Conservation (phyloP, 2,113 vertebrate genomes). For the Lanius ludovicianus region DNA sequence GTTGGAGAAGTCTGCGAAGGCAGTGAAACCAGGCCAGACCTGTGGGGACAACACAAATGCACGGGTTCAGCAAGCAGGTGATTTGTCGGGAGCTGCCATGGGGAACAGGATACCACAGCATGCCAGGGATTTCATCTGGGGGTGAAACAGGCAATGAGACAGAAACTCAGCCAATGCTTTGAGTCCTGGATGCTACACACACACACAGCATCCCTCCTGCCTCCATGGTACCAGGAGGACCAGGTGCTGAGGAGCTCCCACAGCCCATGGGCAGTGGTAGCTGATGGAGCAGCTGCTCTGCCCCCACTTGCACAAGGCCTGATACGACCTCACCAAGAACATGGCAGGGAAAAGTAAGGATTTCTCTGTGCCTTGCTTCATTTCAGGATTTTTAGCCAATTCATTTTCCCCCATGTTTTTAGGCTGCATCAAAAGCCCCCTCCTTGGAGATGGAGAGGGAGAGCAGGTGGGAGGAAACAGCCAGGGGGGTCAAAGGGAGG, state of each 20-base stretch:
- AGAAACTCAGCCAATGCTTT: not conserved
- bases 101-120: not conserved
- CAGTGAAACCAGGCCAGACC: constrained; percentile 89
- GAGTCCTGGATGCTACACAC: rapidly evolving
- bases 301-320: not conserved
- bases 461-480: not conserved
- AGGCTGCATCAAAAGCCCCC: not conserved
- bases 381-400: not conserved
- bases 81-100: rapidly evolving
- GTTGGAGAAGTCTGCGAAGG: constrained; percentile 86
- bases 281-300: not conserved
- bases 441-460: not conserved
- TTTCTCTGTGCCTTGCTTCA: not conserved
- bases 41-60: constrained; percentile 10
- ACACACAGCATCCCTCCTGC: not conserved
- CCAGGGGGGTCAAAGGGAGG: not conserved
- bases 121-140: not conserved
- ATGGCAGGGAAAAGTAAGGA: not conserved
- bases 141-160: not conserved
- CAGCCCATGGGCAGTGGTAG: rapidly evolving
- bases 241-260: not conserved
- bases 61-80: rapidly evolving
- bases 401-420: not conserved
- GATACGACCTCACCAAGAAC: not conserved
- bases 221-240: rapidly evolving